Evolutionary conservation across 2,113 vertebrate genomes (phyloP).

Genomic region (Regulus satrapa): DNA sequence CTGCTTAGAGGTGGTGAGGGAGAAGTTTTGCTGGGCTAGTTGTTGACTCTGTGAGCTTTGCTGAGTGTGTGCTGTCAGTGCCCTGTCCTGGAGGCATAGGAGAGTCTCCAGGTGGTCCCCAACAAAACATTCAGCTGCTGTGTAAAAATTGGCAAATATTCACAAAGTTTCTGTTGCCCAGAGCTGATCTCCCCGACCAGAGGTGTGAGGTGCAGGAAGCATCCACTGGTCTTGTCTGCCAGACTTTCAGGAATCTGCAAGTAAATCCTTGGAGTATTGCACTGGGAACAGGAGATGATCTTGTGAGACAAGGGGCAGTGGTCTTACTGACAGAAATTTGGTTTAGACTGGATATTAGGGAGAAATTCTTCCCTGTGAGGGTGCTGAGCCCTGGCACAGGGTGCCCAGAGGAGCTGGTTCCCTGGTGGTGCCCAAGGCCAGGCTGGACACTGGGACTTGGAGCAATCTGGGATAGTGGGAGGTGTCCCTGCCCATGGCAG

Average conservation of each 20-base stretch:
- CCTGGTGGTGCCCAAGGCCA: not conserved
- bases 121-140: not conserved
- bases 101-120: not conserved
- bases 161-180: not conserved
- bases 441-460: rapidly evolving
- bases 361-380: not conserved
- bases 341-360: not conserved
- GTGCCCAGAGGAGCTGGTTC: not conserved
- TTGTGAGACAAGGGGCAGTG: not conserved
- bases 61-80: not conserved
- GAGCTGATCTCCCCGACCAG: not conserved
- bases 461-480: rapidly evolving
- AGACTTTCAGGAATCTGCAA: not conserved
- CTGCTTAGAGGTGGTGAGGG: not conserved
- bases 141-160: not conserved
- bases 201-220: not conserved
- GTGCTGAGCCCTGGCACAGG: rapidly evolving
- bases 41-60: not conserved
- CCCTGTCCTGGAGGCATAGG: not conserved
- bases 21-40: not conserved
- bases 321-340: not conserved
- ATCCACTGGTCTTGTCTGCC: not conserved
- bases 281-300: not conserved
- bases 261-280: not conserved
- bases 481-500: not conserved